These are phyloP conservation scores for Acyrthosiphon pisum DNA, from an alignment of 1,140 invertebrate species.

Conservation along the genomic window DNA sequence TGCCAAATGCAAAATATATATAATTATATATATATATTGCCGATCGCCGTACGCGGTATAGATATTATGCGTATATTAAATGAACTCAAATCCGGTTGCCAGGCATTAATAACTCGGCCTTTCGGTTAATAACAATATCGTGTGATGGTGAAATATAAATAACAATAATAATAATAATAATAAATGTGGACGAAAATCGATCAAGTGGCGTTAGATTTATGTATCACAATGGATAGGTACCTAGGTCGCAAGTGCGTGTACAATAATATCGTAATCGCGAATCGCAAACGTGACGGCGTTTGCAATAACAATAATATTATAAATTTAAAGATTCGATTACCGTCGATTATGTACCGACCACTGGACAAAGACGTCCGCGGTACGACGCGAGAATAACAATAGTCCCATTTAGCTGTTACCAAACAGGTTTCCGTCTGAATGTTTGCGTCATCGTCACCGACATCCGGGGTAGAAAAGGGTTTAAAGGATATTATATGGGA, in stretches of 20 bases:
- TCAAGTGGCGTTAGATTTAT: not conserved
- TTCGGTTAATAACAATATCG: not conserved
- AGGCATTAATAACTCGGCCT: not conserved
- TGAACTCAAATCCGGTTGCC: not conserved
- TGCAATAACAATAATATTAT: no score
- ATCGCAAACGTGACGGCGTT: not conserved
- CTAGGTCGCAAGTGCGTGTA: no score
- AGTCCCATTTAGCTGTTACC: no score
- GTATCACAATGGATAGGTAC: no score
- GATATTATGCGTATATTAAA: not conserved
- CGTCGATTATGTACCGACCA: no score
- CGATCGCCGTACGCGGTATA: not conserved
- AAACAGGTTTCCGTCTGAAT: no score
- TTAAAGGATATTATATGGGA: no score
- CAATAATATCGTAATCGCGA: not conserved
- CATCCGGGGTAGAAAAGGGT: no score
- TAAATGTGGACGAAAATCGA: not conserved
- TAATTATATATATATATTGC: not conserved
- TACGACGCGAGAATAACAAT: no score
- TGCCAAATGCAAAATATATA: not conserved
- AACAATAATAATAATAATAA: not conserved
- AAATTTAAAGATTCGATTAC: not conserved
- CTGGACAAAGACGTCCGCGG: no score
- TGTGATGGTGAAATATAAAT: not conserved
- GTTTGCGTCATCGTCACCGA: no score